Percentiles rank a stretch among this genome's conserved stretches.
phyloP scores from a whole-genome alignment of 2,888 invertebrate genomes.

The Nemotelus nigrinus region DNA sequence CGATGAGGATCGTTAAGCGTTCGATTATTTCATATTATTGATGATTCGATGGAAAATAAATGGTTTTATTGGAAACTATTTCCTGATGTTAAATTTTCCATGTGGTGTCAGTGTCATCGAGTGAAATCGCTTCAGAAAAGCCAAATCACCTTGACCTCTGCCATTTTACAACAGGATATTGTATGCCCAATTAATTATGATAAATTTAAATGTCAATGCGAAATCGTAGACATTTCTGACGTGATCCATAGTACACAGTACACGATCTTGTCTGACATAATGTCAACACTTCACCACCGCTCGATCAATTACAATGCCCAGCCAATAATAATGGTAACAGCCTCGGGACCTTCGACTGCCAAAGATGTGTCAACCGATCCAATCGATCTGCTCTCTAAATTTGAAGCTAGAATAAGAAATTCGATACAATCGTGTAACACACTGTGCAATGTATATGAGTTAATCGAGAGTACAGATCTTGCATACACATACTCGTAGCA shows the following conservation, averaged over 20 bases:
- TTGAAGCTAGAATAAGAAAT: constrained; percentile 32
- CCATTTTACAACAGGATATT: constrained; percentile 24
- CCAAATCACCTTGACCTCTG: constrained; percentile 35
- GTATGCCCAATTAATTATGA: constrained; percentile 20
- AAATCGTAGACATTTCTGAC: constrained; percentile 7
- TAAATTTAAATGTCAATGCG: constrained; percentile 36
- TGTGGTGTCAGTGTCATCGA: too few species aligned
- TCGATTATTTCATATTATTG: too few species aligned
- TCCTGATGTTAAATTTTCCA: too few species aligned
- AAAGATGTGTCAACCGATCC: constrained; percentile 38
- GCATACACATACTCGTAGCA: neutral
- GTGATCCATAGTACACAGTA: constrained; percentile 7
- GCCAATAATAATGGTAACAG: too few species aligned
- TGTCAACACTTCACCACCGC: constrained; percentile 34
- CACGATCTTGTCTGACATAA: constrained; percentile 37
- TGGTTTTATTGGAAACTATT: too few species aligned
- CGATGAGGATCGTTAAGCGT: too few species aligned
- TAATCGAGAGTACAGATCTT: constrained; percentile 36
- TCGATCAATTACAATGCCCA: constrained; percentile 12
- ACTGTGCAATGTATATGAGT: constrained; percentile 15
- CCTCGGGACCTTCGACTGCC: constrained; percentile 34
- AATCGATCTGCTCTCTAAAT: constrained; percentile 24
- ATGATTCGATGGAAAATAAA: too few species aligned
- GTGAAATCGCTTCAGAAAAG: neutral
- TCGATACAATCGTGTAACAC: constrained; percentile 26